A percentile compares a stretch with the other conserved stretches of the same genome.
Conservation (phyloP, 2,888 invertebrate species). For the Abrostola tripartita region DNA sequence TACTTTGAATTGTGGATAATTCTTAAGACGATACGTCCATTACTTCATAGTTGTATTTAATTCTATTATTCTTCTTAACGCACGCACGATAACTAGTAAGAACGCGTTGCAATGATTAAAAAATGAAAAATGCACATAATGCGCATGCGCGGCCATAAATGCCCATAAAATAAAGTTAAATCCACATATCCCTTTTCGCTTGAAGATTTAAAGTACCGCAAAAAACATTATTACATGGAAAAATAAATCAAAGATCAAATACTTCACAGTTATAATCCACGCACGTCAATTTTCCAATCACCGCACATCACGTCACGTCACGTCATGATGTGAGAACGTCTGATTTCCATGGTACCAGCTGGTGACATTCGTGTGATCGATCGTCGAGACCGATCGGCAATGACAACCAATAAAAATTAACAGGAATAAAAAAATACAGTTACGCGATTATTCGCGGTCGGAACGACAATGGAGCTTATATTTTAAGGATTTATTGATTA, state of each 20-base stretch:
- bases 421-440: slow-evolving; percentile 5
- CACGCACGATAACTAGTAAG: too few species aligned
- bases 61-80: too few species aligned
- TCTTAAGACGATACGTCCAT: too few species aligned
- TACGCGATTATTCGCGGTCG: neutral
- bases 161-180: neutral
- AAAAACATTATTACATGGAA: neutral
- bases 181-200: too few species aligned
- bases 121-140: too few species aligned
- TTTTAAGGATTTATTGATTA: neutral
- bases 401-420: slow-evolving; percentile 1
- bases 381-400: slow-evolving; percentile 5
- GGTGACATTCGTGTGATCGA: slow-evolving; percentile 22
- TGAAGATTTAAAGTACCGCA: neutral
- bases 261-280: neutral
- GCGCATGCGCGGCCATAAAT: neutral
- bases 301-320: neutral
- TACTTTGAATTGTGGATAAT: too few species aligned
- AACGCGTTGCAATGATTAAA: too few species aligned
- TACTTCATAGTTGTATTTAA: too few species aligned
- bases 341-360: slow-evolving; percentile 7
- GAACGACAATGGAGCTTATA: neutral
- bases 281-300: slow-evolving; percentile 2
- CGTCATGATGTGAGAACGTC: neutral
- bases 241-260: slow-evolving; percentile 3